These are phyloP conservation scores for Lasioglossum vierecki DNA, from an alignment of 2,888 invertebrate species.

Conservation along the genomic window DNA sequence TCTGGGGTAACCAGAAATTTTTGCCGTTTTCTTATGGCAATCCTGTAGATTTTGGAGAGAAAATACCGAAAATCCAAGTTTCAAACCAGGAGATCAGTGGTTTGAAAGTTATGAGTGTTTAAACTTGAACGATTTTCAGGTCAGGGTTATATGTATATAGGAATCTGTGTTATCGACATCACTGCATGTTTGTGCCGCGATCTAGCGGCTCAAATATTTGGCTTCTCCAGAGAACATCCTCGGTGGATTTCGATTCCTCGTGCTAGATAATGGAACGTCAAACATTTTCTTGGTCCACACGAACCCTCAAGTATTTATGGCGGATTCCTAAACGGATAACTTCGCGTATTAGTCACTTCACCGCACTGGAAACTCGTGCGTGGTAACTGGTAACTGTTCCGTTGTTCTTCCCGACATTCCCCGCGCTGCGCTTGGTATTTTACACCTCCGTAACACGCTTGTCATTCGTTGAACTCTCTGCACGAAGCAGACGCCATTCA, in stretches of 20 bases:
- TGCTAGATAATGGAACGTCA: conserved; percentile 44
- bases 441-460: conserved; percentile 34
- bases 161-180: no score
- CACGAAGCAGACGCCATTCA: not conserved
- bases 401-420: conserved; percentile 39
- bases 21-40: no score
- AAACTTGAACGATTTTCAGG: no score
- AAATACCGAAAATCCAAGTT: no score
- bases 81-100: no score
- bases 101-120: no score
- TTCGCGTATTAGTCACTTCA: conserved; percentile 53
- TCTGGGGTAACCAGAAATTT: no score
- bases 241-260: conserved; percentile 41
- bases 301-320: conserved; percentile 49
- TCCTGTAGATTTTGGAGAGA: no score
- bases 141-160: no score
- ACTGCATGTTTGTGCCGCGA: no score
- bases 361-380: conserved; percentile 44
- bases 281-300: conserved; percentile 43
- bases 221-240: not conserved
- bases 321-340: conserved; percentile 50
- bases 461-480: conserved; percentile 24
- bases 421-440: conserved; percentile 17
- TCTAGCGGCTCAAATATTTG: conserved; percentile 37
- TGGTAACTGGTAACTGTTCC: conserved; percentile 17